phyloP scores from a whole-genome alignment of 1,140 invertebrate species.

The Trypoxylus dichotomus region DNA sequence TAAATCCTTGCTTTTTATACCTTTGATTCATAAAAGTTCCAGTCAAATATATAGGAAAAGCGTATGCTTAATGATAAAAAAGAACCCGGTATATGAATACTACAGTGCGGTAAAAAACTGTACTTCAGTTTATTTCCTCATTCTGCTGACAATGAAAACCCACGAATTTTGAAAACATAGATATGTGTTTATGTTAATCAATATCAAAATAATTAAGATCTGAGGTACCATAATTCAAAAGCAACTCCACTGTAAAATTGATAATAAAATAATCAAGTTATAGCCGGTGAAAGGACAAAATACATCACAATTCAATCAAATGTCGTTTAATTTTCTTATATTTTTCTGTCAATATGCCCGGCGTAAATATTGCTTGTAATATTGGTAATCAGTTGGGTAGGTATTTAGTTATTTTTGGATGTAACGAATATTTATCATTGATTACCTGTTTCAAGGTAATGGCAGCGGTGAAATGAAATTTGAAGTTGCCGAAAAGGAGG shows the following conservation, averaged over 20 bases:
- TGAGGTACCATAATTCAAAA: too few relatives aligned
- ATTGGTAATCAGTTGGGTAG: slow-evolving; percentile 28
- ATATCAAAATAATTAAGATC: too few relatives aligned
- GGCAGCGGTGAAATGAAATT: slow-evolving; percentile 26
- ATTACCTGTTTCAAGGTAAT: background rate
- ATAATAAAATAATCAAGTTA: slow-evolving; percentile 11
- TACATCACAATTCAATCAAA: slow-evolving; percentile 12
- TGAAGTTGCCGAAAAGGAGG: slow-evolving; percentile 11
- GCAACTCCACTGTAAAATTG: background rate
- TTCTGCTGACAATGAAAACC: too few relatives aligned
- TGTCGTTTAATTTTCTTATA: slow-evolving; percentile 17
- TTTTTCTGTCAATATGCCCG: slow-evolving; percentile 29
- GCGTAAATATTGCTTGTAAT: slow-evolving; percentile 29
- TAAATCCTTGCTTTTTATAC: too few relatives aligned
- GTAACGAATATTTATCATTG: background rate
- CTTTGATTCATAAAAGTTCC: too few relatives aligned
- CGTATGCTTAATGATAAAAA: too few relatives aligned
- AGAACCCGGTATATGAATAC: too few relatives aligned
- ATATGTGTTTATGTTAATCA: too few relatives aligned
- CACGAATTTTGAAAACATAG: too few relatives aligned
- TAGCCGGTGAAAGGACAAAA: background rate
- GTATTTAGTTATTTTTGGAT: background rate
- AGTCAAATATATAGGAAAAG: too few relatives aligned
- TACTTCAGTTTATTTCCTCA: too few relatives aligned
- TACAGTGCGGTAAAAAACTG: too few relatives aligned